Percentiles rank a stretch among this genome's conserved stretches.
phyloP scores from a whole-genome alignment of 2,113 vertebrate genomes.

The Hydrochoerus hydrochaeris region DNA sequence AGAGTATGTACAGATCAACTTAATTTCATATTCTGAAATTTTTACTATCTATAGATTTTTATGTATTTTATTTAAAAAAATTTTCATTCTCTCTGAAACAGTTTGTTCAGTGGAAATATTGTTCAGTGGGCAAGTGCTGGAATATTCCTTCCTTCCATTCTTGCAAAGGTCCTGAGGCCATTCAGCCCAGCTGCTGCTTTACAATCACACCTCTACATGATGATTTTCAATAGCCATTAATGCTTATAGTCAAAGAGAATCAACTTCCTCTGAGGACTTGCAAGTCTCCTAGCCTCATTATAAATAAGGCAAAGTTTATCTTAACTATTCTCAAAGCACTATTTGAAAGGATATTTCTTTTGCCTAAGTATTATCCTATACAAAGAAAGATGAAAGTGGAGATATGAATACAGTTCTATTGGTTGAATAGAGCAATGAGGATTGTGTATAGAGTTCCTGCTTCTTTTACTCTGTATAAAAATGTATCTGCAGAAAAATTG shows the following conservation, averaged over 20 bases:
- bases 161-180: not conserved
- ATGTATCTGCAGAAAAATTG: not conserved
- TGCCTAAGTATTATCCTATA: not conserved
- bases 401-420: not conserved
- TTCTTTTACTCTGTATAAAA: slow-evolving; percentile 25
- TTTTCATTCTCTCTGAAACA: not conserved
- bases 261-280: not conserved
- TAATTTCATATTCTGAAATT: not conserved
- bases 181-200: not conserved
- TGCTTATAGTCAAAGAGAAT: not conserved
- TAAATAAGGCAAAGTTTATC: not conserved
- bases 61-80: not conserved
- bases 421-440: not conserved
- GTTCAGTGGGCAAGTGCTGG: not conserved
- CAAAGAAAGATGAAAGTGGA: not conserved
- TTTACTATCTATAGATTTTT: not conserved
- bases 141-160: not conserved
- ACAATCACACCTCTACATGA: not conserved
- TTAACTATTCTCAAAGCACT: not conserved
- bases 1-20: too few relatives aligned
- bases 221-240: not conserved
- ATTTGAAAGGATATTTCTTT: not conserved
- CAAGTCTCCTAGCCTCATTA: not conserved
- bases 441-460: not conserved
- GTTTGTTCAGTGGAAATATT: not conserved